phyloP scores from a whole-genome alignment of 1,140 invertebrate genomes.

The Riptortus pedestris region DNA sequence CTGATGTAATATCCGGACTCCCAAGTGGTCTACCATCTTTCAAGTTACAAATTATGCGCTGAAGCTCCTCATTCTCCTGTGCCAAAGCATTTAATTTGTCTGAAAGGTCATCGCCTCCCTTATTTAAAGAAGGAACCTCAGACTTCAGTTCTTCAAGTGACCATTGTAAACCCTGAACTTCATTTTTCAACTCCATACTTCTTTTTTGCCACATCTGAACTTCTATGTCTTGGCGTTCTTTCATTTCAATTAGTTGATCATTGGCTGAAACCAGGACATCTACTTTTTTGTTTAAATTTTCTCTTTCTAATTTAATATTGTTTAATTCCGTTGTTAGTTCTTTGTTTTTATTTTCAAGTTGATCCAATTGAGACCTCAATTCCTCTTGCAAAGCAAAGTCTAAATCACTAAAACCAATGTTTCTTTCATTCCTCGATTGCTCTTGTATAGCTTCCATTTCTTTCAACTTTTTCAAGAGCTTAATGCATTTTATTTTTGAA shows the following conservation, averaged over 20 bases:
- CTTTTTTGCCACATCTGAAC: constrained; percentile 54
- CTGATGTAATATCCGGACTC: background rate
- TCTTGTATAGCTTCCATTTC: constrained; percentile 61
- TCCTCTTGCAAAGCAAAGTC: constrained; percentile 66
- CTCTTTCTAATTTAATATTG: constrained; percentile 52
- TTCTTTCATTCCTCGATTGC: constrained; percentile 42
- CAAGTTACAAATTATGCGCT: constrained; percentile 26
- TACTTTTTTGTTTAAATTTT: constrained; percentile 53
- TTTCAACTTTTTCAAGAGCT: constrained; percentile 63
- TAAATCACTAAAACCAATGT: constrained; percentile 48
- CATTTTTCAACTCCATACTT: constrained; percentile 46
- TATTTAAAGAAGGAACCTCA: constrained; percentile 38
- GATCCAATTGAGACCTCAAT: constrained; percentile 51
- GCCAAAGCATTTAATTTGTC: constrained; percentile 26
- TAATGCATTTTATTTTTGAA: constrained; percentile 51
- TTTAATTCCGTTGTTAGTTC: constrained; percentile 46
- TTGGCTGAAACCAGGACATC: constrained; percentile 66
- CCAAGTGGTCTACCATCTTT: constrained; percentile 12
- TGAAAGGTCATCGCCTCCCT: constrained; percentile 29
- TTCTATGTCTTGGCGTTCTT: constrained; percentile 65
- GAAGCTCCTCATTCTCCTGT: constrained; percentile 30
- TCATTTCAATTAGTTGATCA: constrained; percentile 61
- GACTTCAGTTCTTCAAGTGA: constrained; percentile 43
- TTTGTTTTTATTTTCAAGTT: constrained; percentile 51
- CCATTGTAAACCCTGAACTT: constrained; percentile 37